A percentile compares a stretch with the other conserved stretches of the same genome.
These are phyloP conservation scores for Erpobdella octoculata DNA, from an alignment of 2,888 invertebrate genomes.

Conservation along the genomic window DNA sequence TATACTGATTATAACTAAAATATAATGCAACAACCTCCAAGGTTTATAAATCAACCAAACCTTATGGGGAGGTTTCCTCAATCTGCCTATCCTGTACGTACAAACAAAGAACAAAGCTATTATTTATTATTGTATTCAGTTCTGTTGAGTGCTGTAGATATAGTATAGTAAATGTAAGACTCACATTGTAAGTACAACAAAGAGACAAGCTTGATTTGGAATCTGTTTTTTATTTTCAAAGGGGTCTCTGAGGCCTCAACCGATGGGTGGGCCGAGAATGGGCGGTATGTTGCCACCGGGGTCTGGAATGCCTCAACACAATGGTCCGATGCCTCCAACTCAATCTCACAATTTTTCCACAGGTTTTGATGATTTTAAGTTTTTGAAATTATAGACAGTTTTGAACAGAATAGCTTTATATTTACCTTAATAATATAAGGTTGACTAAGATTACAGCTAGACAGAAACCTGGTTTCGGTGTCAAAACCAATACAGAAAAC, in stretches of 20 bases:
- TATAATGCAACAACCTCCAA: conserved; percentile 18
- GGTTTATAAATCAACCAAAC: conserved; percentile 12
- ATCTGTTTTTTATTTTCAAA: too few relatives aligned
- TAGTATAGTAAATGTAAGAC: background rate
- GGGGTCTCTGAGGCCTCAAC: conserved; percentile 22
- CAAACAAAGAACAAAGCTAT: background rate
- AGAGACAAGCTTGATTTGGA: too few relatives aligned
- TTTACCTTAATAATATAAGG: background rate
- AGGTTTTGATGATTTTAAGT: too few relatives aligned
- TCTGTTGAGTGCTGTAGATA: background rate
- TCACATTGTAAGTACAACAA: background rate
- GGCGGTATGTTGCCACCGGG: conserved; percentile 23
- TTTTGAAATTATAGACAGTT: background rate
- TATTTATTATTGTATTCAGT: background rate
- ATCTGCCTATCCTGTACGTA: conserved; percentile 16
- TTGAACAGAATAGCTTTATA: background rate
- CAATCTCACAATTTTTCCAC: background rate
- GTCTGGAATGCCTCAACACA: conserved; percentile 8
- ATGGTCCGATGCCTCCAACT: conserved; percentile 20
- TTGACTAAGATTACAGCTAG: too few relatives aligned
- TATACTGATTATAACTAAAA: too few relatives aligned
- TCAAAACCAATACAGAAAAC: too few relatives aligned
- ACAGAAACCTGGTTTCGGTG: too few relatives aligned
- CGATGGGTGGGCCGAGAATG: conserved; percentile 19
- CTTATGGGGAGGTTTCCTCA: conserved; percentile 22